Conservation (phyloP, 2,113 vertebrate genomes). For the Oreochromis spilurus region DNA sequence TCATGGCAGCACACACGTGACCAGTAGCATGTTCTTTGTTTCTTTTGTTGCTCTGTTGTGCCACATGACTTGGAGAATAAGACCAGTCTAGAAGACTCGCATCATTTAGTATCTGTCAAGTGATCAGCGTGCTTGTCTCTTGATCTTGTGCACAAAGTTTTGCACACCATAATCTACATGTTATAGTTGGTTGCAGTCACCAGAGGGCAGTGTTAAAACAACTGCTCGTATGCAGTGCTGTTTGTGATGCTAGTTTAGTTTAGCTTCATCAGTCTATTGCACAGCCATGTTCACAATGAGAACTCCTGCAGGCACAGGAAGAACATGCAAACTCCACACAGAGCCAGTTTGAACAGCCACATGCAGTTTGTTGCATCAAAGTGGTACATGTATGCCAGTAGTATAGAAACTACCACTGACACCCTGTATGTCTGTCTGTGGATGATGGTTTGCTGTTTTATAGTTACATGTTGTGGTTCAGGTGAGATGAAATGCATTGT, state of each 20-base stretch:
- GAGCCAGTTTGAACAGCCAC: background rate
- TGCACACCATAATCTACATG: background rate
- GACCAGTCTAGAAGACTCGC: background rate
- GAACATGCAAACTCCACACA: background rate
- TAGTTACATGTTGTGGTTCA: background rate
- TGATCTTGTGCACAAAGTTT: background rate
- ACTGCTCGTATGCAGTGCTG: background rate
- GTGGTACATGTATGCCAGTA: accelerated
- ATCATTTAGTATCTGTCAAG: background rate
- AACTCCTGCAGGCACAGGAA: background rate
- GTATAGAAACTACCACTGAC: background rate
- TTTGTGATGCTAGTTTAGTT: background rate
- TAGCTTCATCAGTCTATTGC: background rate
- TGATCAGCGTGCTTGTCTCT: background rate
- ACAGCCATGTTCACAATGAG: background rate
- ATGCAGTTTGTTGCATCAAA: background rate
- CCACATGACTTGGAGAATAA: background rate
- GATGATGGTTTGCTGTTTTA: background rate
- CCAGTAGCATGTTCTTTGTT: background rate
- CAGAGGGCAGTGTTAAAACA: background rate
- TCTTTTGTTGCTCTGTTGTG: background rate
- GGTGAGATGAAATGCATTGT: background rate
- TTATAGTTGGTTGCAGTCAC: background rate
- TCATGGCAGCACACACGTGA: background rate
- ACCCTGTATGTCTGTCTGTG: background rate